These are phyloP conservation scores for Hydrotaea cyrtoneurina DNA, from an alignment of 2,888 invertebrate species.

Conservation along the genomic window DNA sequence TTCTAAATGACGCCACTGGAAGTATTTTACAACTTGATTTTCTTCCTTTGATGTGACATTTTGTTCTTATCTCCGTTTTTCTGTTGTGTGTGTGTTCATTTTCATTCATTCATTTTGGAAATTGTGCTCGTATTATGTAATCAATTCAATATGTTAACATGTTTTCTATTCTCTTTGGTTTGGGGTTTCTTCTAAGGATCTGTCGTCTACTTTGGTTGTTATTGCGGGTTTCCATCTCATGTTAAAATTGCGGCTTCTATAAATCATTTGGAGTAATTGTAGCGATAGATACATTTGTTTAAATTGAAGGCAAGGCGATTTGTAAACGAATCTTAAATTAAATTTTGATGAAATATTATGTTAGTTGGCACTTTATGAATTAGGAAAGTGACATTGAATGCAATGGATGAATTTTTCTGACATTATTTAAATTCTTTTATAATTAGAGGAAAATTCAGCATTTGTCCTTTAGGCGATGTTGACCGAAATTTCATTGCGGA, in stretches of 20 bases:
- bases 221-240: background rate
- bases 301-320: background rate
- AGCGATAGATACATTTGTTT: background rate
- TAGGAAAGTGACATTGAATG: too few relatives aligned
- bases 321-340: background rate
- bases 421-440: too few relatives aligned
- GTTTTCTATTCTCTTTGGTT: background rate
- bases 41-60: slow-evolving; percentile 31
- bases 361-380: too few relatives aligned
- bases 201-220: background rate
- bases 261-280: slow-evolving; percentile 11
- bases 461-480: too few relatives aligned
- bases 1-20: slow-evolving; percentile 33
- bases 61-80: slow-evolving; percentile 32
- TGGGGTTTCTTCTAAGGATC: background rate
- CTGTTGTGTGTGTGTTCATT: background rate
- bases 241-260: background rate
- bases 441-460: too few relatives aligned
- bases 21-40: slow-evolving; percentile 32
- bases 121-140: slow-evolving; percentile 21
- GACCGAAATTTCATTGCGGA: too few relatives aligned
- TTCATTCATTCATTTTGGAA: background rate
- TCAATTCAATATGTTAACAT: slow-evolving; percentile 38
- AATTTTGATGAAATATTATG: too few relatives aligned
- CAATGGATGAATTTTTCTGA: too few relatives aligned